Percentiles rank a stretch among this genome's conserved stretches.
phyloP scores from a whole-genome alignment of 1,140 invertebrate genomes.

The Aphidius gifuensis region DNA sequence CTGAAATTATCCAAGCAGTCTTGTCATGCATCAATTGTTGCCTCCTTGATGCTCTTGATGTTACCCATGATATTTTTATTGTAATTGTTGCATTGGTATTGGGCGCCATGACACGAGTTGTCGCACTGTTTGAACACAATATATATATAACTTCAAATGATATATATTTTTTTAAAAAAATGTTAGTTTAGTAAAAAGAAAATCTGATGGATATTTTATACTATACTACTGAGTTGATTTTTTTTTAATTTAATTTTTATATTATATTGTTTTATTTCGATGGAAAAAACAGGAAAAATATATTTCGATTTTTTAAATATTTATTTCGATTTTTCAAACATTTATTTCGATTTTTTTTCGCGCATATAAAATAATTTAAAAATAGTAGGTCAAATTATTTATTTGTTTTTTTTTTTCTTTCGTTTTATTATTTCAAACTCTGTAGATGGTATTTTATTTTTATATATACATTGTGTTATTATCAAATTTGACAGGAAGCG shows the following conservation, averaged over 20 bases:
- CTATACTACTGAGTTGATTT: background rate
- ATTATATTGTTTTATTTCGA: too few relatives aligned
- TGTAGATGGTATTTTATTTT: too few relatives aligned
- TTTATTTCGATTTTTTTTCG: background rate
- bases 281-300: too few relatives aligned
- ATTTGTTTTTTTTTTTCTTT: too few relatives aligned
- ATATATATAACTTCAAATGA: background rate
- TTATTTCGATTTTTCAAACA: background rate
- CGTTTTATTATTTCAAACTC: too few relatives aligned
- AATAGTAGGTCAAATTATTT: too few relatives aligned
- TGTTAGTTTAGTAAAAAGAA: slow-evolving; percentile 1
- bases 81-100: background rate
- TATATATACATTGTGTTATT: too few relatives aligned
- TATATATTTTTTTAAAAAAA: background rate
- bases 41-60: too few relatives aligned
- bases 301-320: background rate
- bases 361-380: background rate
- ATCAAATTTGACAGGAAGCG: too few relatives aligned
- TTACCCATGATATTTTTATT: slow-evolving; percentile 1
- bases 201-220: slow-evolving; percentile 3
- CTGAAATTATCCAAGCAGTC: too few relatives aligned
- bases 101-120: slow-evolving; percentile 17
- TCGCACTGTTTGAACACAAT: slow-evolving; percentile 10
- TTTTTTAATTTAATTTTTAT: too few relatives aligned
- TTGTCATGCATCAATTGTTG: too few relatives aligned